Evolutionary conservation across 2,113 vertebrate genomes (phyloP).

Genomic region (Hemichromis elongatus): DNA sequence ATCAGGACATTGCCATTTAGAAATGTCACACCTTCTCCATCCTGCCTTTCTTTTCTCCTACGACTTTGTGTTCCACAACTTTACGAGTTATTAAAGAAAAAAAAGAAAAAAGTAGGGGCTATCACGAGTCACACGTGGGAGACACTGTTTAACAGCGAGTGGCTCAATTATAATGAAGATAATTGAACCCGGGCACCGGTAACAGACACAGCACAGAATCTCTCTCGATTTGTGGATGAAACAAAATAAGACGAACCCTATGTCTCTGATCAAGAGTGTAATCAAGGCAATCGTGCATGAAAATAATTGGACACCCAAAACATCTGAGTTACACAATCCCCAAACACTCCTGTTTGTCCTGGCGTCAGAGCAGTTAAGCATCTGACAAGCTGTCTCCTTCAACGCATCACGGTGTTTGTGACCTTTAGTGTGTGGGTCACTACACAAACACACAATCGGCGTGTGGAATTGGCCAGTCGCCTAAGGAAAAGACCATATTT

Average conservation of each 20-base stretch:
- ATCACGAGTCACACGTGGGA: constrained; percentile 2
- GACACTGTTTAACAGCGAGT: constrained; percentile 25
- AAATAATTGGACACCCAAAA: constrained; percentile 58
- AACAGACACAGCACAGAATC: not conserved
- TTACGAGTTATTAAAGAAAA: constrained; percentile 40
- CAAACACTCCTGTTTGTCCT: constrained; percentile 46
- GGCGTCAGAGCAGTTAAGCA: constrained; percentile 47
- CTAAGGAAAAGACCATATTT: constrained; percentile 51
- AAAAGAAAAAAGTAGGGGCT: constrained; percentile 2
- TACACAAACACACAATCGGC: constrained; percentile 42
- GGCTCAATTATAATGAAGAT: constrained; percentile 27
- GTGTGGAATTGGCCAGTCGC: constrained; percentile 33
- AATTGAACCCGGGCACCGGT: constrained; percentile 37
- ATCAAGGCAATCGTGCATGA: constrained; percentile 51
- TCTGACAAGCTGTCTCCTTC: constrained; percentile 55
- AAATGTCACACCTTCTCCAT: constrained; percentile 66
- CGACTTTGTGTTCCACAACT: constrained; percentile 31
- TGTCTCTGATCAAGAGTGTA: constrained; percentile 39
- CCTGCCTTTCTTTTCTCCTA: constrained; percentile 25
- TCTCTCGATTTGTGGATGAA: constrained; percentile 21
- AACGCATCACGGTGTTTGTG: constrained; percentile 40
- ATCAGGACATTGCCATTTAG: constrained; percentile 67
- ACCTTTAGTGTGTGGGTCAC: constrained; percentile 46
- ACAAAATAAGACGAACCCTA: constrained; percentile 25
- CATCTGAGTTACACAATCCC: constrained; percentile 17